These are phyloP conservation scores for Solea senegalensis DNA, from an alignment of 2,113 vertebrate species.

Conservation along the genomic window DNA sequence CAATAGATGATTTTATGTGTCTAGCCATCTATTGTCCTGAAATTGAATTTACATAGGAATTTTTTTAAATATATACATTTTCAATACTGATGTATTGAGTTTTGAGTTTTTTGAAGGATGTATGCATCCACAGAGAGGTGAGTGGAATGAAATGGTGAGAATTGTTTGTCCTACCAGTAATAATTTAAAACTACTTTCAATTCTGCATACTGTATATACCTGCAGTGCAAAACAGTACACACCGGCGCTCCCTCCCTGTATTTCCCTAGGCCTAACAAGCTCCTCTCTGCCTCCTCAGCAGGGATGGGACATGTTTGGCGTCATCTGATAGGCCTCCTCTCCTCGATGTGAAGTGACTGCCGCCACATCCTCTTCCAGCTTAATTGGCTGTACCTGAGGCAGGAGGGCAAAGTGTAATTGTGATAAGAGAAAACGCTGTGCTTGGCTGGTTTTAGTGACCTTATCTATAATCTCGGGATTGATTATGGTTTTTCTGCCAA, in stretches of 20 bases:
- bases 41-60: too few species aligned
- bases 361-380: slow-evolving; percentile 54
- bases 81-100: too few species aligned
- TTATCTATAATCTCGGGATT: slow-evolving; percentile 83
- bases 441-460: slow-evolving; percentile 76
- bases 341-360: slow-evolving; percentile 60
- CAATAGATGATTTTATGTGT: too few species aligned
- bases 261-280: slow-evolving; percentile 37
- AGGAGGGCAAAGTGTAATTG: slow-evolving; percentile 78
- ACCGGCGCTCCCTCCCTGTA: slow-evolving; percentile 7
- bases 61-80: too few species aligned
- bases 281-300: slow-evolving; percentile 22
- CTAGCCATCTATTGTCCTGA: too few species aligned
- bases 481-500: slow-evolving; percentile 81
- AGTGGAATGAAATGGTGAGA: too few species aligned
- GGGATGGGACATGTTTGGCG: slow-evolving; percentile 35
- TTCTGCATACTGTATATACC: too few species aligned
- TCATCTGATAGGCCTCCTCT: slow-evolving; percentile 52
- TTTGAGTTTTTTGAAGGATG: too few species aligned
- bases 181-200: too few species aligned
- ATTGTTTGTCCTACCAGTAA: too few species aligned
- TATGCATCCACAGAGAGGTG: too few species aligned
- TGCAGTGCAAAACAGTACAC: slow-evolving; percentile 4
- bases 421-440: slow-evolving; percentile 78
- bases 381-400: slow-evolving; percentile 80